Conservation (phyloP, 2,113 vertebrate species). For the Ardeotis arabs region DNA sequence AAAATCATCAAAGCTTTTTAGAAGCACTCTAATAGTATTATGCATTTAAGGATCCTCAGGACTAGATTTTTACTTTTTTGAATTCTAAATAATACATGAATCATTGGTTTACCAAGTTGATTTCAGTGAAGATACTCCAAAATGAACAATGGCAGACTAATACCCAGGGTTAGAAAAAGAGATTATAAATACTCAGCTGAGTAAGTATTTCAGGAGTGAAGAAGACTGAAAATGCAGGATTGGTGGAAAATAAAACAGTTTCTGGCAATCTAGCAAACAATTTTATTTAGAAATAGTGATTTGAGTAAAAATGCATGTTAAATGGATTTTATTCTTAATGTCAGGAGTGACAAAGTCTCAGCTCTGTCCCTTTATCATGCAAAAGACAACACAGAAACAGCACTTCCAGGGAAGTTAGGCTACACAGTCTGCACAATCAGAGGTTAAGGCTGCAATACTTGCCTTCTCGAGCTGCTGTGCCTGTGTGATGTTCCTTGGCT, state of each 20-base stretch:
- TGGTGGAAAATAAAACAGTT: background rate
- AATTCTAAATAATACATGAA: background rate
- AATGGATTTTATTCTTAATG: background rate
- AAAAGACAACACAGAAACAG: background rate
- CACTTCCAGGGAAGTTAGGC: background rate
- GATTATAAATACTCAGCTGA: background rate
- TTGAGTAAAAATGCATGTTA: background rate
- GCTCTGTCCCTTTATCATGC: background rate
- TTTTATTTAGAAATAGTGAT: background rate
- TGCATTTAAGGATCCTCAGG: background rate
- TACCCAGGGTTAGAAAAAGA: background rate
- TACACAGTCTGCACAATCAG: background rate
- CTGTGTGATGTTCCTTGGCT: accelerated
- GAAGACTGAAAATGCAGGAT: background rate
- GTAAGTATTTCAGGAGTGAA: background rate
- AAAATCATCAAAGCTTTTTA: background rate
- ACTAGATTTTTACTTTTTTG: background rate
- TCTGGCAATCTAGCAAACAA: background rate
- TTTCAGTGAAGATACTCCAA: background rate
- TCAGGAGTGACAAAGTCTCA: background rate
- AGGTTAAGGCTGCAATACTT: background rate
- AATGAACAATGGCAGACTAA: background rate
- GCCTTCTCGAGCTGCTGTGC: background rate
- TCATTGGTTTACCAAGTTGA: background rate
- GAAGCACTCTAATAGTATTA: background rate